Evolutionary conservation across 2,113 vertebrate genomes (phyloP), one percentile per base, ranked within the genome.

Genomic region (Bothrops jararaca): DNA sequence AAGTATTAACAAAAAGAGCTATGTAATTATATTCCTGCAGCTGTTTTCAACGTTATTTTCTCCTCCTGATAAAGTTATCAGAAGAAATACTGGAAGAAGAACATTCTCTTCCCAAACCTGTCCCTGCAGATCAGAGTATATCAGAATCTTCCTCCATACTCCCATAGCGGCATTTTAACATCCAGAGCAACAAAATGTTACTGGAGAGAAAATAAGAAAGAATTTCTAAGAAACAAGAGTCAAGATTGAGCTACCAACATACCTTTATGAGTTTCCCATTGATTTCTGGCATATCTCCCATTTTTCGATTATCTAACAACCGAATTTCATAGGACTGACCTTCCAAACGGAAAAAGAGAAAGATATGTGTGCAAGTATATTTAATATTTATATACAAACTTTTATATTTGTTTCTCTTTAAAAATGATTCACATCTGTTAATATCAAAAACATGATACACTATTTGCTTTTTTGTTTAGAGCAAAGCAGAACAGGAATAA

Each of bases 271-370:
- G 96, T 94, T 99, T 98, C 91, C 98, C 98, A 97, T 96, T 98
- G 94, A 99, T 97, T 95, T 99, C 99, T 20, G 98, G 98, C 92
- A 99, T 96, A 96, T 99, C 98, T 90, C 97, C 98, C 93, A 98
- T 95, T 96, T 99, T 99, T 91, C 98, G 97, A 97, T 99, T 99
- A 98, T 99, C 99, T 93, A 99, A 97, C 98, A 99, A 98, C 93
- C 98, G 98, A 95, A 99, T 98, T 98, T 99, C 99, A 1, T 99
- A 99, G 96, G 99, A 99, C 96, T 99, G 99, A 97, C 99, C 99
- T 99, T 97, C 87, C 90, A 92, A 94, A 93, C 93, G 91, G 95
- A 58, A 89, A 89, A 64, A 64, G 24, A 26, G 58, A 20, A 12
- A 13, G 26, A n/a, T 5, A 12, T 29, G 3, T n/a, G 12, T 69